A percentile compares a stretch with the other conserved stretches of the same genome.
These are phyloP conservation scores for Hirudo medicinalis DNA, from an alignment of 1,140 invertebrate species.

Conservation along the genomic window DNA sequence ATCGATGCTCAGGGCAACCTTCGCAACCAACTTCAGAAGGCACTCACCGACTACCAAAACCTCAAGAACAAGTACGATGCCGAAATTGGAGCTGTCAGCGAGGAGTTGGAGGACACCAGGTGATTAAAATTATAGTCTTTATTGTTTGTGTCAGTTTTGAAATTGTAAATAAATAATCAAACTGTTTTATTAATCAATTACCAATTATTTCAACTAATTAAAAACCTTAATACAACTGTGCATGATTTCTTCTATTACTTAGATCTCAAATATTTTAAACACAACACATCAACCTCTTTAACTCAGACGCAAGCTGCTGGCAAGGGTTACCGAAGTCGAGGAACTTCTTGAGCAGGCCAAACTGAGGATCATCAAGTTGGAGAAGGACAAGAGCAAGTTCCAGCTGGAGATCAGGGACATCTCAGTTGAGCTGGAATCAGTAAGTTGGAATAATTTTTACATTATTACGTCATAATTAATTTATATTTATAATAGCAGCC, in stretches of 20 bases:
- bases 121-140: constrained; percentile 18
- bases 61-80: constrained; percentile 38
- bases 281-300: neutral
- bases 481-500: neutral
- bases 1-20: constrained; percentile 33
- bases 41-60: constrained; percentile 32
- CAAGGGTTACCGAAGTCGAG: constrained; percentile 37
- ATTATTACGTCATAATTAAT: neutral
- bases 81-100: constrained; percentile 35
- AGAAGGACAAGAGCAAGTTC: constrained; percentile 39
- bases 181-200: too few species aligned
- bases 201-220: neutral
- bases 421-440: constrained; percentile 40
- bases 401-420: constrained; percentile 37
- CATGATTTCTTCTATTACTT: neutral
- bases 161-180: neutral
- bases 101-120: constrained; percentile 40
- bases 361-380: constrained; percentile 31
- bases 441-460: constrained; percentile 21
- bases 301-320: constrained; percentile 34
- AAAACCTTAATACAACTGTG: neutral
- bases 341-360: constrained; percentile 34
- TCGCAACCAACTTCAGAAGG: constrained; percentile 31
- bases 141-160: too few species aligned
- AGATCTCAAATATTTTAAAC: neutral